Conservation (phyloP, 1,140 invertebrate species). For the Panonychus citri region DNA sequence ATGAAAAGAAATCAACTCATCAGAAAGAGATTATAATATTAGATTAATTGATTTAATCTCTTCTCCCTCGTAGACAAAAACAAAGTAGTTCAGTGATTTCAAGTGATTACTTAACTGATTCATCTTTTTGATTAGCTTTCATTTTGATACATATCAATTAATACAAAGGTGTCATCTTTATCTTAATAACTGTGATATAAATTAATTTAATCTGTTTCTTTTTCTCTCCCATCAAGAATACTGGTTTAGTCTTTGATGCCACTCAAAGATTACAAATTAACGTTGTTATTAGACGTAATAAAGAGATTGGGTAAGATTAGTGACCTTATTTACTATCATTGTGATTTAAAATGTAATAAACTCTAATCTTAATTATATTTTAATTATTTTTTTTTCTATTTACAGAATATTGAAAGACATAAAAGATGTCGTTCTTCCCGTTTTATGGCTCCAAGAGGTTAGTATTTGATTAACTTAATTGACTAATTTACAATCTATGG, state of each 20-base stretch:
- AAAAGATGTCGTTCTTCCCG: background rate
- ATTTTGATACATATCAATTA: no score
- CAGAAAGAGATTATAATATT: no score
- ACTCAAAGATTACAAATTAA: conserved; percentile 5
- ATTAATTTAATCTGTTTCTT: no score
- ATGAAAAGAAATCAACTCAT: no score
- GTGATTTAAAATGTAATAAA: no score
- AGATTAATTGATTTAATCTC: no score
- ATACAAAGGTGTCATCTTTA: no score
- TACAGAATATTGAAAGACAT: background rate
- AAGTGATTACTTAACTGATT: no score
- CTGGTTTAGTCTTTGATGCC: conserved; percentile 1
- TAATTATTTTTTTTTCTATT: background rate
- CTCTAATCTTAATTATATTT: background rate
- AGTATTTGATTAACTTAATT: background rate
- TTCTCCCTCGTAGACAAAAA: no score
- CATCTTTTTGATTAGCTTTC: no score
- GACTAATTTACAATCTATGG: background rate
- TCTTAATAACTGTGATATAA: no score
- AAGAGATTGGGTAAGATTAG: background rate
- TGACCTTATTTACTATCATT: background rate
- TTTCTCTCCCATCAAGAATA: conserved; percentile 2
- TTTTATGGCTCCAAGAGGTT: conserved; percentile 3
- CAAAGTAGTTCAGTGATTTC: no score
- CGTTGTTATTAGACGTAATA: background rate